Conservation (phyloP, 2,113 vertebrate species). For the Xiphorhynchus elegans region DNA sequence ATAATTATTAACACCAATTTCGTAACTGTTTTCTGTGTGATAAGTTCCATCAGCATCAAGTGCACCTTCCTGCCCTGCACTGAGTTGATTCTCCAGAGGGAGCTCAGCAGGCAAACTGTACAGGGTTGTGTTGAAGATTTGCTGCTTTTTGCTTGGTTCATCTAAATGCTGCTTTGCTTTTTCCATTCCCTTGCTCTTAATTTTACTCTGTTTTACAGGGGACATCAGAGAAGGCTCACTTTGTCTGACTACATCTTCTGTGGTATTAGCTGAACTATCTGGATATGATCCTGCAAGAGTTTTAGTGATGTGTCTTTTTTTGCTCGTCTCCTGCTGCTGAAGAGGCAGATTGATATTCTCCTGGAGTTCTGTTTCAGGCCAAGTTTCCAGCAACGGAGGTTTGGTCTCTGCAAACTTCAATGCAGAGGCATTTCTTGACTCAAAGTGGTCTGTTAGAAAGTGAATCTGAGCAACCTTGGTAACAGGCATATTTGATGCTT, state of each 20-base stretch:
- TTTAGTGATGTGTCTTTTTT: constrained; percentile 15
- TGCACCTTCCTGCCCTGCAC: constrained; percentile 70
- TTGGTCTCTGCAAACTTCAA: background rate
- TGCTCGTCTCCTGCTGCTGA: background rate
- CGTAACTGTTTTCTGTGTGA: constrained; percentile 74
- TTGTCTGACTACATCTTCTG: constrained; percentile 54
- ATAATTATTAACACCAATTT: constrained; percentile 79
- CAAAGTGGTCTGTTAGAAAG: background rate
- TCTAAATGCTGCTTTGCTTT: constrained; percentile 54
- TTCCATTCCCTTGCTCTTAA: constrained; percentile 66
- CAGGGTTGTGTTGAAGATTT: constrained; percentile 77
- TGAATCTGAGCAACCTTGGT: background rate
- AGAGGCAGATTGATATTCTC: background rate
- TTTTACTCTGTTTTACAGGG: constrained; percentile 54
- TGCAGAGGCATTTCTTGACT: constrained; percentile 47
- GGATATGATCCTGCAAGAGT: background rate
- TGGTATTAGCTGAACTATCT: constrained; percentile 60
- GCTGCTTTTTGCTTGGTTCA: constrained; percentile 65
- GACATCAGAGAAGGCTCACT: constrained; percentile 46
- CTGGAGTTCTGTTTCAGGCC: background rate
- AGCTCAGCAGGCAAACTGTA: constrained; percentile 67
- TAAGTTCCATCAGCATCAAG: constrained; percentile 53
- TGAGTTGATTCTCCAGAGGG: constrained; percentile 69
- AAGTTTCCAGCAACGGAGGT: constrained; percentile 21
- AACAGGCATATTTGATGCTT: background rate